Evolutionary conservation across 2,797 vertebrate genomes (phyloP), one percentile per base, ranked within the genome.

Genomic region (Antrozous pallidus): DNA sequence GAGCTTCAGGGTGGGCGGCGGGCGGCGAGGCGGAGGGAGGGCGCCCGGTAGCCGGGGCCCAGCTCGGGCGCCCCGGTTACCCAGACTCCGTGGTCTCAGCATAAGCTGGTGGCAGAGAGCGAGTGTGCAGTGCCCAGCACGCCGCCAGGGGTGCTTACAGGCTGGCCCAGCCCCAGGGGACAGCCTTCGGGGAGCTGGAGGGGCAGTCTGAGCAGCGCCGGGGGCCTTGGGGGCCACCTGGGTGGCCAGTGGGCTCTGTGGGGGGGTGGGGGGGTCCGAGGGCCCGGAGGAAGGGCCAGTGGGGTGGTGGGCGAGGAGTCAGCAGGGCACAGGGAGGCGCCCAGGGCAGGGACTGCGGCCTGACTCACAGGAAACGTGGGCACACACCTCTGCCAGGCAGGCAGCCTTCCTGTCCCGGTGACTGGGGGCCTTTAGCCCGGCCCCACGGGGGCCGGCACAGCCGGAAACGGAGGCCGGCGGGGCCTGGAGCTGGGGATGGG

Each of bases 321-420:
- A 47, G 42, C 20, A 26, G 65, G 61, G 69, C 17, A 18, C 2
- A 54, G 47, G 87, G 40, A 54, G 54, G 22, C 6, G 79, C 70
- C 20, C 24, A 28, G 79, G 88, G 36, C 61, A 51, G 69, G 54
- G 58, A 9, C 22, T 8, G 13, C 0, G 3, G 61, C 77, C 74
- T 94, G 89, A 92, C 88, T 95, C 91, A 91, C 88, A 90, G 91
- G 82, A 92, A 94, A 26, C 22, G 9, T 84, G 24, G 5, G 13
- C 78, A 54, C 6, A 20, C 1, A 6, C 63, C 45, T 40, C 85
- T 88, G 69, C 49, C 56, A 12, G 56, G 56, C 38, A 8, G 11
- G 33, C 8, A 5, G n/a, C 47, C 79, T 94, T 84, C 78, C 80
- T 56, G 45, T 54, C 49, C 42, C 86, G 22, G 58, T 54, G 63